Evolutionary conservation across 2,113 vertebrate genomes (phyloP), one percentile per base, ranked within the genome.

Genomic region (Gymnocephalus cernua): DNA sequence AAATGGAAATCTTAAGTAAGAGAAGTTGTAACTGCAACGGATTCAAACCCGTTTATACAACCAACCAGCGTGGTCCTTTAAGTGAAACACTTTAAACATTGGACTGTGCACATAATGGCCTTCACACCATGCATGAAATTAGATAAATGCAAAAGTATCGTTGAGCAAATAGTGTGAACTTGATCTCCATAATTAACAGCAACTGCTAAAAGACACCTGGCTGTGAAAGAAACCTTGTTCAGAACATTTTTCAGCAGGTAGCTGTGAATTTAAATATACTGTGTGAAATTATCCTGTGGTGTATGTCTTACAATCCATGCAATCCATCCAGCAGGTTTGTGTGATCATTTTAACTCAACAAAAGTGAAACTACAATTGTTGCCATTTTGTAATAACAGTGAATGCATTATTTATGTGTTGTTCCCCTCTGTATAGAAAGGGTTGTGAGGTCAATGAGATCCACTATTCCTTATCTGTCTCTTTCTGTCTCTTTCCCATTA

Each of bases 391-490:
- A 45, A 56, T 16, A 62, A n/a, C 27, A 35, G 14, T 21, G 12
- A 66, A 68, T 53, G 29, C 29, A 51, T 50, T 57, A 21, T 62
- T 27, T 75, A 12, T 67, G 59, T 66, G 57, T 75, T 57, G 21
- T 75, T 66, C 44, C 11, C 6, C 16, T 66, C 8, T 19, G 29
- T 19, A 63, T 32, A 56, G 38, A 9, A 19, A 63, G 16, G 45
- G 66, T 44, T 27, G 54, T 23, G 73, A 82, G 83, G 83, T 86
- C 62, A 80, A 12, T 14, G 44, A 11, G 16, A 74, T 23, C 47
- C 44, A 82, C 80, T 79, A 74, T 63, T 73, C 32, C 45, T 70
- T 53, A 61, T 82, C 56, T 45, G 10, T 77, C 77, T 72, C 57
- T 53, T 64, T 76, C 65, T 59, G 41, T 59, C 32, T 63, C 21